These are phyloP conservation scores for Myrmecobius fasciatus DNA, from an alignment of 2,113 vertebrate genomes.

Conservation along the genomic window DNA sequence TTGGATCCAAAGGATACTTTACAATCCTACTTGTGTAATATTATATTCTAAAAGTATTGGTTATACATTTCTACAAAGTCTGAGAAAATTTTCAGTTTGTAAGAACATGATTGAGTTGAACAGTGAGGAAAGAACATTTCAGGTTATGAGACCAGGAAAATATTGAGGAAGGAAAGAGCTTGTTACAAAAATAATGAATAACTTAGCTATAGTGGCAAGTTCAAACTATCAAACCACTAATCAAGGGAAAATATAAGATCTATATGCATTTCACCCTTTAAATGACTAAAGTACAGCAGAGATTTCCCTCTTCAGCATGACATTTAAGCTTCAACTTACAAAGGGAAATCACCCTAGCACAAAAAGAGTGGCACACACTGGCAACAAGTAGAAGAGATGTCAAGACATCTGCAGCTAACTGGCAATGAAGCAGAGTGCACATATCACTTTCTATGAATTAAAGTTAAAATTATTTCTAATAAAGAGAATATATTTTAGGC, in stretches of 20 bases:
- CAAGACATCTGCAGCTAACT: not conserved
- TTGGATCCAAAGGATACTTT: not conserved
- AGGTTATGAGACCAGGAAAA: not conserved
- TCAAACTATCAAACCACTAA: not conserved
- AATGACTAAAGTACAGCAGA: not conserved
- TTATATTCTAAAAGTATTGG: not conserved
- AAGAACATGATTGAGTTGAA: not conserved
- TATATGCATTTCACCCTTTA: not conserved
- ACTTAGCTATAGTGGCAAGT: not conserved
- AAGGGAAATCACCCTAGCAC: not conserved
- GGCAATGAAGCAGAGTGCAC: not conserved
- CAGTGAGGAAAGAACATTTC: not conserved
- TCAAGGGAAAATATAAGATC: not conserved
- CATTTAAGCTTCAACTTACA: not conserved
- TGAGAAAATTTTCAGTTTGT: not conserved
- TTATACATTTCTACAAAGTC: not conserved
- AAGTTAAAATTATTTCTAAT: not conserved
- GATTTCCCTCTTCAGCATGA: not conserved
- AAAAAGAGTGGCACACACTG: not conserved
- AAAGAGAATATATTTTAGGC: not conserved
- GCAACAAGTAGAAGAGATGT: not conserved
- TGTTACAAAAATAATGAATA: not conserved
- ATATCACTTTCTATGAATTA: not conserved
- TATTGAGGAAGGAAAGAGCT: not conserved
- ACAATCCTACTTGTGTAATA: not conserved